Base-by-base conservation (phyloP, 2,888 invertebrate genomes). In the Synanthedon formicaeformis region DNA sequence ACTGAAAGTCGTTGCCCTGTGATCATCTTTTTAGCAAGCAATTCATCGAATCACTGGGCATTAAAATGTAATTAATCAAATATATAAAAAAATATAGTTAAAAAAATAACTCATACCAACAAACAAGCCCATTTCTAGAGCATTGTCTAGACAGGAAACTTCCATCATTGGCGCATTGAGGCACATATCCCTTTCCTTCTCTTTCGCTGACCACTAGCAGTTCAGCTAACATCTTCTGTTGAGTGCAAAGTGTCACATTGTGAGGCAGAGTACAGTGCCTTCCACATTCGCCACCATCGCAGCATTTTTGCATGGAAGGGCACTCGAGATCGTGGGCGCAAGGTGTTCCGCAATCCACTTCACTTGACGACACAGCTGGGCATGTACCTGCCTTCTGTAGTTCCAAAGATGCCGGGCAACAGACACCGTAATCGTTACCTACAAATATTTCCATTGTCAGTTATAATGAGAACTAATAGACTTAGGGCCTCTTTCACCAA, bases 341-440 rank as follows among this genome's bases (percentile, higher is more conserved):
- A 2, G 91, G 89, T 0, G 89, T 85, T 0, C 93, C 92, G 61
- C 94, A 93, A 52, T 87, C 80, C 1, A 69, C 50, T 1, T 81
- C 80, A 0, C 73, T 67, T 13, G 82, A 74, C 1, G 83, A 73
- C 3, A 34, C n/a, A 27, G 34, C 50, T 0, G 95, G 95, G 69
- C 96, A 96, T 2, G 91, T 89, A 1, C 95, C 95, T 0, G 94
- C 91, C 71, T 95, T 94, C 64, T 93, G 90, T 52, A 94, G 90
- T 64, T 91, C 91, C 55, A 94, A 69, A 0, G 92, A 93, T 4
- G 93, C 93, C 50, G 95, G 94, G 66, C 95, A 96, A 70, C 96
- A 96, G 12, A 96, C 95, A 0, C 96, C 96, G 67, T 96, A 96
- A 69, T 96, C 96, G 67, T 94, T 93, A 59, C 93, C 92, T 87